A percentile compares a stretch with the other conserved stretches of the same genome.
These are phyloP conservation scores for Callorhinus ursinus DNA, from an alignment of 2,113 vertebrate species.

Conservation along the genomic window DNA sequence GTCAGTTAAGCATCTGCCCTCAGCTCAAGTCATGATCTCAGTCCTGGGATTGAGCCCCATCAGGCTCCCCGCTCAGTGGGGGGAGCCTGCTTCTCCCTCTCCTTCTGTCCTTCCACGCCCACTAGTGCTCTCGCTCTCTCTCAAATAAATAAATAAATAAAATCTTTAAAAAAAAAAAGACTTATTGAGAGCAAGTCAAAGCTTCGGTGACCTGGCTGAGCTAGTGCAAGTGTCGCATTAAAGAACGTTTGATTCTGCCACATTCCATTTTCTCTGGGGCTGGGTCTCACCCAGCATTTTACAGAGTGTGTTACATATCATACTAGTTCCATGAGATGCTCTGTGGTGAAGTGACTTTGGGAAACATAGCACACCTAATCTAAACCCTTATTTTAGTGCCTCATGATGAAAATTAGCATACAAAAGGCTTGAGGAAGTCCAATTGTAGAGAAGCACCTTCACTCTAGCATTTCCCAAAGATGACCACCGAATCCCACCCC, in stretches of 20 bases:
- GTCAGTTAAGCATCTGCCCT: background rate
- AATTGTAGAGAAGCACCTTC: background rate
- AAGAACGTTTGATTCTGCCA: background rate
- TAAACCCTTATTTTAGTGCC: background rate
- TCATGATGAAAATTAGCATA: background rate
- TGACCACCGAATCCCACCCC: background rate
- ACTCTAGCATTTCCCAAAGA: conserved; percentile 1
- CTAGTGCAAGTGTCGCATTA: background rate
- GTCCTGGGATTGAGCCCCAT: background rate
- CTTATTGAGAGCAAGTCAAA: background rate
- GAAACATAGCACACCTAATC: background rate
- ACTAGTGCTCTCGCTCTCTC: background rate
- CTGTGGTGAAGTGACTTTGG: background rate
- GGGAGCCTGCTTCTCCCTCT: background rate
- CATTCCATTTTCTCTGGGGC: background rate
- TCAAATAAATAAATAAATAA: background rate
- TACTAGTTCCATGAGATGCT: background rate
- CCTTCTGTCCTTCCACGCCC: background rate
- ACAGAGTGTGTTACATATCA: background rate
- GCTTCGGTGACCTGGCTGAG: background rate
- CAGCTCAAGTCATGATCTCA: background rate
- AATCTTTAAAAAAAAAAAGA: background rate
- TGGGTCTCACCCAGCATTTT: background rate
- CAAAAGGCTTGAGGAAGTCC: background rate
- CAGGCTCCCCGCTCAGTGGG: too few species aligned